Percentiles rank a stretch among this genome's conserved stretches.
phyloP scores from a whole-genome alignment of 2,113 vertebrate species.

The Elgaria multicarinata region DNA sequence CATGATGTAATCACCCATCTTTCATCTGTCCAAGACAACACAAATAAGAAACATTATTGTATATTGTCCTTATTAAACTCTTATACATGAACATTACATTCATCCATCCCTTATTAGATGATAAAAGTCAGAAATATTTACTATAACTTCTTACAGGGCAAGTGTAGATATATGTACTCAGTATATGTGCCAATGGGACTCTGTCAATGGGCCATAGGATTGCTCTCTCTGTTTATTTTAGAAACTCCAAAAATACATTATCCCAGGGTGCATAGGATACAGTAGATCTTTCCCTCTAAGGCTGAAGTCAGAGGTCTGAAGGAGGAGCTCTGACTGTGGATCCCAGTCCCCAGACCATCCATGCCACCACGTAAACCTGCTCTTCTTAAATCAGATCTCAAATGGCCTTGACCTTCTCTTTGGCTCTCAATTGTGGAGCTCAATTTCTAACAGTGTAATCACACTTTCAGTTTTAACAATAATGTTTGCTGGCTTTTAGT shows the following conservation, averaged over 20 bases:
- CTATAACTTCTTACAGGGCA: not conserved
- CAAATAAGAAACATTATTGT: not conserved
- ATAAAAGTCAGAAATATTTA: not conserved
- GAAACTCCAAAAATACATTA: not conserved
- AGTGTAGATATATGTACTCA: not conserved
- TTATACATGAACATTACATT: not conserved
- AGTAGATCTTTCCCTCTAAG: too few relatives aligned
- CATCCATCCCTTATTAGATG: too few relatives aligned
- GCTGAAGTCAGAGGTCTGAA: too few relatives aligned
- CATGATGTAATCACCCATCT: fast-evolving
- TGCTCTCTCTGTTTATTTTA: too few relatives aligned
- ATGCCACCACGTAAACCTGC: too few relatives aligned
- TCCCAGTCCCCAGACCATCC: too few relatives aligned
- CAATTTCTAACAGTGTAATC: not conserved
- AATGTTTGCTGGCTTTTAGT: not conserved
- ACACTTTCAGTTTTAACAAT: not conserved
- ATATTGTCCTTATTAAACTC: not conserved
- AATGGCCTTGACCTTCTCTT: too few relatives aligned
- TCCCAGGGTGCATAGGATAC: too few relatives aligned
- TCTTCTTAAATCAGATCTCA: too few relatives aligned
- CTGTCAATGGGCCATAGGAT: too few relatives aligned
- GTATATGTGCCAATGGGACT: not conserved
- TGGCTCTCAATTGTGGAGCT: not conserved
- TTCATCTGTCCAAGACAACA: not conserved
- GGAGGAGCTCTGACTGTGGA: too few relatives aligned